Evolutionary conservation across 2,797 vertebrate genomes (phyloP).

Genomic region (Mus spretus): DNA sequence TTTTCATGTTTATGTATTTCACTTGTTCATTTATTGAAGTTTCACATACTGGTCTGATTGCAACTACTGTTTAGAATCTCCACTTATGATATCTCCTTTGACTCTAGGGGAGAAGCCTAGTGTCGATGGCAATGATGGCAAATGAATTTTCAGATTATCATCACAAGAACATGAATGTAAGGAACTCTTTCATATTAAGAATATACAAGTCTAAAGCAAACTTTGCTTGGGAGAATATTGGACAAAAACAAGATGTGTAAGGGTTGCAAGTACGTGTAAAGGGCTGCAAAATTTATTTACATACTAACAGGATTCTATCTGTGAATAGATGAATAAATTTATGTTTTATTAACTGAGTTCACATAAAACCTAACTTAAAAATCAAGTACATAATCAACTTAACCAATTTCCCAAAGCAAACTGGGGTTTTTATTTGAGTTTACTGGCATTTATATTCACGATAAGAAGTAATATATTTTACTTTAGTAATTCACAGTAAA

Average conservation of each 20-base stretch:
- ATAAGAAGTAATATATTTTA: constrained; percentile 22
- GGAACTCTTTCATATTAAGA: not conserved
- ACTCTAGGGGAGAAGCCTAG: not conserved
- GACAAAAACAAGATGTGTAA: not conserved
- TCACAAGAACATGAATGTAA: not conserved
- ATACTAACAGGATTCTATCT: not conserved
- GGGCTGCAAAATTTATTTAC: constrained; percentile 34
- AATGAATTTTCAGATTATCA: not conserved
- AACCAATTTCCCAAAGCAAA: not conserved
- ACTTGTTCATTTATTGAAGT: not conserved
- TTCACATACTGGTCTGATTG: not conserved
- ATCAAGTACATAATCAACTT: not conserved
- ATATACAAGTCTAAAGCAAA: constrained; percentile 18
- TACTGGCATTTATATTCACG: not conserved
- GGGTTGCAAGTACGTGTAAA: not conserved
- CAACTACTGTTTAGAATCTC: not conserved
- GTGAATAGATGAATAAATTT: constrained; percentile 38
- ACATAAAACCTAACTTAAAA: constrained; percentile 5
- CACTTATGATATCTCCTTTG: not conserved
- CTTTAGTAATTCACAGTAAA: constrained; percentile 67
- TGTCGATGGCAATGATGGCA: not conserved
- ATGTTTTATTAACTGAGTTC: not conserved
- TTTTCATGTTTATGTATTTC: not conserved
- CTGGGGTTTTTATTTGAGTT: not conserved
- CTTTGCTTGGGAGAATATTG: not conserved